Conservation (phyloP, 2,888 invertebrate species). For the Drosophila parthenogenetica region DNA sequence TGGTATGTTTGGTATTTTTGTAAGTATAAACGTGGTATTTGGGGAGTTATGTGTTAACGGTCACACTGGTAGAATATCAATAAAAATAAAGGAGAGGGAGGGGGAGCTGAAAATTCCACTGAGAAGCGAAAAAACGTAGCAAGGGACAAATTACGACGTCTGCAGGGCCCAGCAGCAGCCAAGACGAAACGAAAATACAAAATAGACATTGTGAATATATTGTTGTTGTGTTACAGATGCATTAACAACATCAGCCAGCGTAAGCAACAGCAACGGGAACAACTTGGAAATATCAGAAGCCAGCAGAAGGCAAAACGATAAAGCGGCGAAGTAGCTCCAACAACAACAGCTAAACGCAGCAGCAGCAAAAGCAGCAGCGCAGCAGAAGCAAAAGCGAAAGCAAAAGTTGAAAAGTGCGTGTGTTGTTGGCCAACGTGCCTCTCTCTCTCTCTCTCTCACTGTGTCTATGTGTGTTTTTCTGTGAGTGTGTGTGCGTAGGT, state of each 20-base stretch:
- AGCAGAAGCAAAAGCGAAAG: slow-evolving; percentile 10
- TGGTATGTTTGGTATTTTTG: slow-evolving; percentile 33
- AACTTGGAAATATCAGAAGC: slow-evolving; percentile 40
- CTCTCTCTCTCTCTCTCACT: slow-evolving; percentile 19
- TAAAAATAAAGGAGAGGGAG: slow-evolving; percentile 59
- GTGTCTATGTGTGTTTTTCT: slow-evolving; percentile 29
- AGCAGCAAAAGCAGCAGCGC: slow-evolving; percentile 15
- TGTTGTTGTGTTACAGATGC: slow-evolving; percentile 57
- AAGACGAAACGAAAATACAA: slow-evolving; percentile 49
- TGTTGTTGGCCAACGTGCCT: slow-evolving; percentile 46
- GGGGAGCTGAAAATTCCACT: slow-evolving; percentile 69
- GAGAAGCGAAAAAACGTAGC: slow-evolving; percentile 67
- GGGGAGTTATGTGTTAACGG: slow-evolving; percentile 1
- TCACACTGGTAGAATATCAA: slow-evolving; percentile 60
- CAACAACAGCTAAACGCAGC: slow-evolving; percentile 29
- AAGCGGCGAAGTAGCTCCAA: slow-evolving; percentile 58
- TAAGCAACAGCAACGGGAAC: slow-evolving; percentile 26
- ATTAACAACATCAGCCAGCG: slow-evolving; percentile 30
- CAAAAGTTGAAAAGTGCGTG: slow-evolving; percentile 50
- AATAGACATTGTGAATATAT: slow-evolving; percentile 49
- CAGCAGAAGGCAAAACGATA: slow-evolving; percentile 53
- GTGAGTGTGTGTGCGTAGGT: slow-evolving; percentile 1
- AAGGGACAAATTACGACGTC: slow-evolving; percentile 77
- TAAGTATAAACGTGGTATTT: slow-evolving; percentile 8
- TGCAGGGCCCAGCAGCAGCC: slow-evolving; percentile 54